Evolutionary conservation across 2,113 vertebrate genomes (phyloP).

Genomic region (Muntiacus reevesi): DNA sequence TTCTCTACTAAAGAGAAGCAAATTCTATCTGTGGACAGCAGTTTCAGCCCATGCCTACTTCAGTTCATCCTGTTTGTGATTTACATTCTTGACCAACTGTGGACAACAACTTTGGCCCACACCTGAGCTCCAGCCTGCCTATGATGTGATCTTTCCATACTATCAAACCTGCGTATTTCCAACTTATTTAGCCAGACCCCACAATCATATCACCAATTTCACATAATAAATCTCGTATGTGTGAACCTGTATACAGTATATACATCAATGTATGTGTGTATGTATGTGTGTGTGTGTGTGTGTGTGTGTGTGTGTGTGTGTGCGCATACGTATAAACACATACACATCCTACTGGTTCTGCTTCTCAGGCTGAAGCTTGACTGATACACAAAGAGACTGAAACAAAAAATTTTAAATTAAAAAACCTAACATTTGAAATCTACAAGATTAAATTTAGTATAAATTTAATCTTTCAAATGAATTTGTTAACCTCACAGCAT

Average conservation of each 20-base stretch:
- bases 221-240: neutral
- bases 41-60: neutral
- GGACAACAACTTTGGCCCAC: neutral
- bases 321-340: neutral
- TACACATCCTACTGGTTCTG: neutral
- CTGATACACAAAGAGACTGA: neutral
- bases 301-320: no score
- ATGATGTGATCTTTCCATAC: neutral
- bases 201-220: neutral
- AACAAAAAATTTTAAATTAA: neutral
- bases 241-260: neutral
- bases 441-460: conserved; percentile 1
- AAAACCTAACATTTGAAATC: neutral
- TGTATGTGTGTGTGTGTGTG: no score
- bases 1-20: neutral
- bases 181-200: neutral
- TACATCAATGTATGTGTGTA: neutral
- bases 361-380: neutral
- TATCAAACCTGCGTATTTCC: neutral
- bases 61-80: neutral
- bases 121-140: neutral
- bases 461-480: conserved; percentile 28
- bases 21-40: neutral
- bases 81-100: neutral
- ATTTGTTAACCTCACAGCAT: neutral